Evolutionary conservation across 2,888 invertebrate species (phyloP), one percentile per base, ranked within the genome.

Genomic region (Tyria jacobaeae): DNA sequence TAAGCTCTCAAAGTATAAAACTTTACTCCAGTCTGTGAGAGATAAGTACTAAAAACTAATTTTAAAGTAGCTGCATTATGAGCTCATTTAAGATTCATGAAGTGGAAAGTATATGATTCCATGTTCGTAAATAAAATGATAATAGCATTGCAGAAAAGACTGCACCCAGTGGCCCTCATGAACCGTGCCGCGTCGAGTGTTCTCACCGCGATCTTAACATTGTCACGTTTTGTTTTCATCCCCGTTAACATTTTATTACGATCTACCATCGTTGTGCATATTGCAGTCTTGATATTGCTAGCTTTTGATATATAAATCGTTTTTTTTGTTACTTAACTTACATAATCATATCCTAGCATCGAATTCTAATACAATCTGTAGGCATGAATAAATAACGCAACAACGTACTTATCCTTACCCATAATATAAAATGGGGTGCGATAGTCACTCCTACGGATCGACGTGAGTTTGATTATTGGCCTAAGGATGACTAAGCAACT

Each of bases 41-140:
- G 56, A 64, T 66, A 72, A 66, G 70, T 61, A 66, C 55, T 66
- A 44, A 52, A 60, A 50, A 63, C 53, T 60, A 61, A 68, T 71
- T 68, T 68, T 56, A 60, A 68, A 66, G 66, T 68, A 66, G 61
- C 49, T 53, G 60, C 44, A 63, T 64, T 73, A 76, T 57, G 56
- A 68, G 62, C 60, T 64, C 58, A 61, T 71, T 65, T 56, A 54
- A 57, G 71, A 75, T 71, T 72, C 62, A 73, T 66, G 62, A 57
- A 55, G 63, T 39, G 66, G 27, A 56, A 53, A 53, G 61, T 53
- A 58, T 51, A 58, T 41, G 49, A 50, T 68, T 68, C 55, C 41
- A 67, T 61, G 64, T 62, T 73, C 59, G 57, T 35, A 64, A 66
- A 70, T 66, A 70, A 56, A 61, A 70, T 67, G 58, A 65, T 64